Base-by-base conservation (phyloP, 1,140 invertebrate species). In the Latrodectus geometricus region DNA sequence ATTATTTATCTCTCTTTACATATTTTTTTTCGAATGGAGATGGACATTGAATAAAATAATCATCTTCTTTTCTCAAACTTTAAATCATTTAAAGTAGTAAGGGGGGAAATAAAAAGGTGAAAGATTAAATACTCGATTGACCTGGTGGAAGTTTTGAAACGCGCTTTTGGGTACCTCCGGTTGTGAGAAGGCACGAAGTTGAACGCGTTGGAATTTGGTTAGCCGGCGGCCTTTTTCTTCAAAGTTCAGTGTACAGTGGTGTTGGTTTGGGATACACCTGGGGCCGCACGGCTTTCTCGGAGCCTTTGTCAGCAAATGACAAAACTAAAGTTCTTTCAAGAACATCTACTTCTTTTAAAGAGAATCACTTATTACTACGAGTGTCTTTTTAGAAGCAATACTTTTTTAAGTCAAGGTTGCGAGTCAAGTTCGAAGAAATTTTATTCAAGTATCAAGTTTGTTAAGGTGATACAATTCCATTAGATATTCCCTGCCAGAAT, bases 201-300 rank as follows among this genome's bases (percentile, higher is more conserved):
- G 82, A 84, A 84, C 82, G 82, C 82, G n/a, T 17, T 75, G 82
- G 82, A 84, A 84, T 84, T 76, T 52, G 35, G 50, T 23, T 84
- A 15, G 52, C 82, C 65, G 12, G 17, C 21, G 82, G 82, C 82
- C 9, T 48, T 66, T 20, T 49, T 17, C 73, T 75, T 14, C 48
- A 76, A 84, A 84, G 82, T 84, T 84, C 82, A 84, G 73, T 84
- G 82, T 68, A 84, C 73, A 84, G 82, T 66, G 76, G 17, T 76
- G 74, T 61, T 14, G 74, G 54, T 74, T 68, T 20, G 82, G 82
- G 81, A 21, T 75, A 54, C 56, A 84, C 82, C 73, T 84, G 72
- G 65, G 82, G 73, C 79, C n/a, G 69, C 69, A 72, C 56, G 69
- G 52, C 77, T 21, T 61, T 69, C 66, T 20, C 12, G 20, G 14